A percentile compares a stretch with the other conserved stretches of the same genome.
phyloP scores from a whole-genome alignment of 2,113 vertebrate genomes.

The Leptocoma aspasia region DNA sequence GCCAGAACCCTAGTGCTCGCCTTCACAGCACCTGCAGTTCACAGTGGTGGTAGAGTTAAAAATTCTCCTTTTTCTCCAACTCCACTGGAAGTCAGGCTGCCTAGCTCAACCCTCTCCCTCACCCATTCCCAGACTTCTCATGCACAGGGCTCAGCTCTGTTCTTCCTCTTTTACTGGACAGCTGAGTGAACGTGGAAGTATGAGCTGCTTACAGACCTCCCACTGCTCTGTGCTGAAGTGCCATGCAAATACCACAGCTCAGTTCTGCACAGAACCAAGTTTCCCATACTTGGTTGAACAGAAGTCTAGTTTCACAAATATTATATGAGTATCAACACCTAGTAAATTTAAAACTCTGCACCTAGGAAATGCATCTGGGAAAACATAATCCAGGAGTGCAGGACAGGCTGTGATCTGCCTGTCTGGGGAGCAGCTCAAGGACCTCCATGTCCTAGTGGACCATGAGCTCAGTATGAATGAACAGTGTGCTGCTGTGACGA shows the following conservation, averaged over 20 bases:
- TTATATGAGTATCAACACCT: neutral
- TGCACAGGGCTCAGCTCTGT: neutral
- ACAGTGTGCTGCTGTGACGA: neutral
- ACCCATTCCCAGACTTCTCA: neutral
- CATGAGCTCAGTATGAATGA: neutral
- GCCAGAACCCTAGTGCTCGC: neutral
- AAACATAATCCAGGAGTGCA: neutral
- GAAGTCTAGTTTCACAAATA: neutral
- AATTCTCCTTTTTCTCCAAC: neutral
- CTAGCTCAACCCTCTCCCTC: neutral
- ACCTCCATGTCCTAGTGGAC: neutral
- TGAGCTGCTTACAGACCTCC: neutral
- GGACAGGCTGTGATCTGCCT: neutral
- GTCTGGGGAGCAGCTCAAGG: neutral
- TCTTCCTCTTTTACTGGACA: neutral
- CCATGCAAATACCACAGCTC: neutral
- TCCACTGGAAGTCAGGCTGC: neutral
- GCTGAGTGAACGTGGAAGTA: neutral
- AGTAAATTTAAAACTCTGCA: neutral
- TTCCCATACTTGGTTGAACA: neutral
- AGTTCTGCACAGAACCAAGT: neutral
- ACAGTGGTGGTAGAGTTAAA: neutral
- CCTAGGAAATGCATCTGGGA: neutral
- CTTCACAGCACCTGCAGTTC: neutral
- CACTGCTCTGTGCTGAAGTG: neutral